Evolutionary conservation across 1,140 invertebrate species (phyloP).

Genomic region (Drosophila sp.): DNA sequence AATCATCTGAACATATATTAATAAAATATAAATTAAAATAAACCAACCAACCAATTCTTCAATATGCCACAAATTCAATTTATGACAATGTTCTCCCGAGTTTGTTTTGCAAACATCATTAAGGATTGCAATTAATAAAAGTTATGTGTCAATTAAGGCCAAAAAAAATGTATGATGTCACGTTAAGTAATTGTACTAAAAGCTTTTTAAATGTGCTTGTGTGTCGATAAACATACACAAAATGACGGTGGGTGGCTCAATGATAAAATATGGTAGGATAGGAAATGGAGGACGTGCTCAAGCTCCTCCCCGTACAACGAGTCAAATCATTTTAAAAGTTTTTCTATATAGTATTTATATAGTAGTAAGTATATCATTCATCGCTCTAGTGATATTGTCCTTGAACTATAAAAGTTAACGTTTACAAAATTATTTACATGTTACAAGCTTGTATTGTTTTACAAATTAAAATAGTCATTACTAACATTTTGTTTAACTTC

Average conservation of each 20-base stretch:
- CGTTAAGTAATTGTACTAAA: conserved; percentile 12
- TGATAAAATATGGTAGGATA: neutral
- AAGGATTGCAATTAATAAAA: conserved; percentile 15
- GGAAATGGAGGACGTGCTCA: neutral
- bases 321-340: neutral
- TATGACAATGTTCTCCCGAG: neutral
- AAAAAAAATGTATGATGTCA: conserved; percentile 12
- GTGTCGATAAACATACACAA: conserved; percentile 2
- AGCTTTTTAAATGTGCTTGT: neutral
- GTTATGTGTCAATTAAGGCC: conserved; percentile 11
- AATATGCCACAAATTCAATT: neutral
- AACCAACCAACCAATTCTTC: neutral
- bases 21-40: no score
- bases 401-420: no score
- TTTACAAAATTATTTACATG: no score
- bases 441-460: no score
- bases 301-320: no score
- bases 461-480: no score
- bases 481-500: no score
- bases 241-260: neutral
- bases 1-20: no score
- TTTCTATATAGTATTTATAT: neutral
- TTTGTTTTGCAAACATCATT: conserved; percentile 13
- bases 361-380: no score
- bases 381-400: no score